A percentile compares a stretch with the other conserved stretches of the same genome.
Conservation (phyloP, 2,113 vertebrate genomes). For the Pseudopodoces humilis region DNA sequence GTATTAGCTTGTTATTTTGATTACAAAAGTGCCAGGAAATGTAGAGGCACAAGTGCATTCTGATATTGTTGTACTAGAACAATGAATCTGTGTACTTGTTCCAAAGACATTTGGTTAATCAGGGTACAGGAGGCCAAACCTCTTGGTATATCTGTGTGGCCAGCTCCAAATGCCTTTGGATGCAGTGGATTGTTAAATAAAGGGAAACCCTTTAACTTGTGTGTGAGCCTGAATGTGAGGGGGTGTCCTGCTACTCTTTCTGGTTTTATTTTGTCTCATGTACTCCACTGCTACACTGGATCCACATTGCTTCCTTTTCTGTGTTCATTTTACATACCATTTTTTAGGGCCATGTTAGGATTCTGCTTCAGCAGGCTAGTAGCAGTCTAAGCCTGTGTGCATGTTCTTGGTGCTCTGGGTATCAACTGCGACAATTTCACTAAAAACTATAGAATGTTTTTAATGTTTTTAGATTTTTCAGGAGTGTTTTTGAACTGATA, state of each 20-base stretch:
- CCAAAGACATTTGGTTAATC: not conserved
- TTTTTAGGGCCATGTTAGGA: not conserved
- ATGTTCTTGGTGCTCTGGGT: not conserved
- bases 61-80: not conserved
- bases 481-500: not conserved
- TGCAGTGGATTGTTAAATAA: not conserved
- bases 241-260: not conserved
- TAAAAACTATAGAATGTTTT: not conserved
- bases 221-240: not conserved
- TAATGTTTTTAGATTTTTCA: not conserved
- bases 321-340: not conserved
- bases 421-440: not conserved
- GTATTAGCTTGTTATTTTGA: not conserved
- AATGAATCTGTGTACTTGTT: not conserved
- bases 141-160: not conserved
- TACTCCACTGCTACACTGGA: not conserved
- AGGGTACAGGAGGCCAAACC: not conserved
- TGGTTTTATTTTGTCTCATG: fast-evolving
- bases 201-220: not conserved
- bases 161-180: not conserved
- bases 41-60: not conserved
- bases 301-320: not conserved
- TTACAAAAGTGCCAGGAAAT: not conserved
- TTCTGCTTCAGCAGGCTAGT: not conserved
- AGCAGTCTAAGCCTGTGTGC: not conserved